A percentile compares a stretch with the other conserved stretches of the same genome.
Evolutionary conservation across 1,140 invertebrate genomes (phyloP).

Genomic region (Drosophila sp.): DNA sequence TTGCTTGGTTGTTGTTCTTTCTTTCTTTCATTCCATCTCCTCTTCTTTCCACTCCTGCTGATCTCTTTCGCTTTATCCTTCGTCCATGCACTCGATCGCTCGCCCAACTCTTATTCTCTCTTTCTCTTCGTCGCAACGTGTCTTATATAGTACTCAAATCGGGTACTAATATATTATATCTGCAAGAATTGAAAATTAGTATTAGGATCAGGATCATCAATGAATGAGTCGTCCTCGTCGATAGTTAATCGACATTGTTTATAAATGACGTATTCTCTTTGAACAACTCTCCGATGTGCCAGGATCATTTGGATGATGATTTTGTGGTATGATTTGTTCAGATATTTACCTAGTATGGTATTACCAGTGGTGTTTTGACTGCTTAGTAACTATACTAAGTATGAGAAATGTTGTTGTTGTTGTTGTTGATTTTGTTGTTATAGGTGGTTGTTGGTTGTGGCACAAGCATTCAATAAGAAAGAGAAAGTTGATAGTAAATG

Average conservation of each 20-base stretch:
- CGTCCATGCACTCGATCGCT: constrained; percentile 16
- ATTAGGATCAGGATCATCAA: constrained; percentile 16
- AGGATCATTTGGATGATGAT: not conserved
- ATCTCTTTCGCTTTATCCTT: not conserved
- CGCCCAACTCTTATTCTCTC: constrained; percentile 16
- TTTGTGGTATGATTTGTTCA: constrained; percentile 19
- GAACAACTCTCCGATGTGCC: no score
- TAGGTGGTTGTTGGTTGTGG: constrained; percentile 23
- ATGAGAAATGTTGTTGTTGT: constrained; percentile 28
- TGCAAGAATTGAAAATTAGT: constrained; percentile 15
- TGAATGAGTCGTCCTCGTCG: no score
- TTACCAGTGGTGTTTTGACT: constrained; percentile 65
- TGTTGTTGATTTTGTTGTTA: constrained; percentile 23
- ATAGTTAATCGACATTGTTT: no score
- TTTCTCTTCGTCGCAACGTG: constrained; percentile 35
- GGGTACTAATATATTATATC: constrained; percentile 78
- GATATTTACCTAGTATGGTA: constrained; percentile 72
- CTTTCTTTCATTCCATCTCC: constrained; percentile 12
- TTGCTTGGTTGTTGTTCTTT: constrained; percentile 17
- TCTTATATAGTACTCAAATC: constrained; percentile 65
- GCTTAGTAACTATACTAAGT: constrained; percentile 75
- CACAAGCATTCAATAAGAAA: constrained; percentile 40
- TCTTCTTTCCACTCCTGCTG: constrained; percentile 7
- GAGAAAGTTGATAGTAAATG: constrained; percentile 44
- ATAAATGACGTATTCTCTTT: no score